These are phyloP conservation scores for Octopus bimaculoides DNA, from an alignment of 1,140 invertebrate genomes.

Conservation along the genomic window DNA sequence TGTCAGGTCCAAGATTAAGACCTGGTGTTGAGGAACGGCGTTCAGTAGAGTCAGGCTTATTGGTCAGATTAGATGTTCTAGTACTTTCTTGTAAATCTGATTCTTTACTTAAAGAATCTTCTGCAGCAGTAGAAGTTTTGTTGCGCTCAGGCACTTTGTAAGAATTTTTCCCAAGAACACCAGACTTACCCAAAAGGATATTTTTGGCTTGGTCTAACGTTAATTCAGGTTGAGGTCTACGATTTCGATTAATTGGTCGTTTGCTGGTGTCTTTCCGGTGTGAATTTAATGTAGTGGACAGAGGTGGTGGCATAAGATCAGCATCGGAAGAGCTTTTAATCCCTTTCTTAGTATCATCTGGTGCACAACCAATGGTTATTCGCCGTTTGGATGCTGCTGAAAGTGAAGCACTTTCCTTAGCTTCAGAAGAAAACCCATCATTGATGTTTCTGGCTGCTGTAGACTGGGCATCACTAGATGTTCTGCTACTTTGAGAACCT, in stretches of 20 bases:
- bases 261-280: neutral
- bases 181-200: constrained; percentile 42
- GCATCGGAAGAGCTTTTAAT: constrained; percentile 13
- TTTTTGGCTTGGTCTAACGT: constrained; percentile 44
- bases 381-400: constrained; percentile 8
- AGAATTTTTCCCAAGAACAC: constrained; percentile 23
- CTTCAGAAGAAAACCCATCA: neutral
- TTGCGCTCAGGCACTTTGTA: constrained; percentile 2
- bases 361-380: neutral
- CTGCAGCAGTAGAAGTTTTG: constrained; percentile 11
- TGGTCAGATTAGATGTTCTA: neutral
- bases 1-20: neutral
- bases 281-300: constrained; percentile 16
- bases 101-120: constrained; percentile 5
- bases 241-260: neutral
- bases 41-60: constrained; percentile 6
- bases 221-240: constrained; percentile 32
- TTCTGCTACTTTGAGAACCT: neutral
- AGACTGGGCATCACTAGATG: neutral
- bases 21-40: constrained; percentile 13
- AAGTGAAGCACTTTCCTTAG: neutral
- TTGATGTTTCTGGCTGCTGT: neutral
- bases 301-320: constrained; percentile 37
- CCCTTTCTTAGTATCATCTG: neutral
- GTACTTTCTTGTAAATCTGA: neutral